Base-by-base conservation (phyloP, 23 tunicate species). In the Styela clava region DNA sequence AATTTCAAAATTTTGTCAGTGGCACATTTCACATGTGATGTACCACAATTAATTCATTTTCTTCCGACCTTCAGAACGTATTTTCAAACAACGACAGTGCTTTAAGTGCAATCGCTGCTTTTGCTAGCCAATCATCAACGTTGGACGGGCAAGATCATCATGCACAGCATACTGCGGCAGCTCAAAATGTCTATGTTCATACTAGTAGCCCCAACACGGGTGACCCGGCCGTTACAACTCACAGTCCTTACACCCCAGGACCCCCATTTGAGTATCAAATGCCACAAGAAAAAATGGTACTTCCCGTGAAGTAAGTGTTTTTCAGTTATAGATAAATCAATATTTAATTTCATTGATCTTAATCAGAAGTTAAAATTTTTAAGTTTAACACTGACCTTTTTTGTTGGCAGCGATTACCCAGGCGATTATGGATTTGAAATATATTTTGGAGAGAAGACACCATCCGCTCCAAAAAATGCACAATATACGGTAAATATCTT, bases 401-500 rank as follows among this genome's bases (percentile, higher is more conserved):
- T 24, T 21, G 0, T 26, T 76, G 83, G 89, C 82, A 88, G 88
- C 73, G 98, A 93, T 31, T 93, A 93, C 67, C 94, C 98, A 0
- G 98, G 98, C 5, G 98, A 93, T 16, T 93, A 51, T 68, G 88
- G 82, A 61, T 93, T 93, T 73, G 76, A 80, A 22, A 93, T 93
- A 61, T 79, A 93, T 84, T 93, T 93, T 35, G 98, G 98, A 2
- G 98, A 93, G 80, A 70, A 85, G 52, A 93, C 98, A 7, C 84
- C 79, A 32, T 93, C 89, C 16, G 98, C 98, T 2, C 98, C 98
- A 64, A 93, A 93, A 77, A 93, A 88, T 65, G 98, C 98, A 7
- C 98, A 93, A 74, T 93, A 93, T 77, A 93, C 98, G 37, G 98
- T 93, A 78, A 91, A n/a, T n/a, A n/a, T n/a, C n/a, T n/a, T n/a